A percentile compares a stretch with the other conserved stretches of the same genome.
phyloP scores from a whole-genome alignment of 1,140 invertebrate species.

The Pogonognathellus flavescens region DNA sequence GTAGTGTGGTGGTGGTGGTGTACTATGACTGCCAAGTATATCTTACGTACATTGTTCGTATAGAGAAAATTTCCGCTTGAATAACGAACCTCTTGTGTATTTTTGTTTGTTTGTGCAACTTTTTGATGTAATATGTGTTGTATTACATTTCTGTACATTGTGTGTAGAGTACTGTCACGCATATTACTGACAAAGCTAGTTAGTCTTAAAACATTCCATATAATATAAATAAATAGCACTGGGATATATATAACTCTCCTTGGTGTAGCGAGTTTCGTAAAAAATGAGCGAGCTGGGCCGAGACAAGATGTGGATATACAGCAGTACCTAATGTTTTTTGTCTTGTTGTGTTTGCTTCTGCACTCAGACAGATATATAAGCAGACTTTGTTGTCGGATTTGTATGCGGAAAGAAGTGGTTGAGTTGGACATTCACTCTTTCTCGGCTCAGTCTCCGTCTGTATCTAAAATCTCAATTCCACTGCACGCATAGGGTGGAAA shows the following conservation, averaged over 20 bases:
- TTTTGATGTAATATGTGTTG: conserved; percentile 16
- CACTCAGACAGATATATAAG: too few relatives aligned
- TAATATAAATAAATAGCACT: too few relatives aligned
- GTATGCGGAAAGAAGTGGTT: not conserved
- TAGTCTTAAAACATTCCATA: too few relatives aligned
- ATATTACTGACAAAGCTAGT: not conserved
- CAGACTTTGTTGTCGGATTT: not conserved
- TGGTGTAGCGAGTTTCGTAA: not conserved
- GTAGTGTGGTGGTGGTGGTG: not conserved
- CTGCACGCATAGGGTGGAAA: not conserved
- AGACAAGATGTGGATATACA: conserved; percentile 22
- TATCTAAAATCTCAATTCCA: conserved; percentile 33
- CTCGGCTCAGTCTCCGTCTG: conserved; percentile 6
- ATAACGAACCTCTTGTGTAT: conserved; percentile 3
- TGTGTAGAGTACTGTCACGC: conserved; percentile 11
- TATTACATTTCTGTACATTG: conserved; percentile 1
- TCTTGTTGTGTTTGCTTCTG: not conserved
- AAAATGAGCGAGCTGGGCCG: conserved; percentile 18
- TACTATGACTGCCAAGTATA: too few relatives aligned
- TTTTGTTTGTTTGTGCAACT: not conserved
- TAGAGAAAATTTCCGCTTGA: not conserved
- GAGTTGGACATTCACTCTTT: not conserved
- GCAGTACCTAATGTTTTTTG: not conserved
- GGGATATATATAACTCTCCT: too few relatives aligned
- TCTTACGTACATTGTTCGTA: not conserved